Percentiles rank a stretch among this genome's conserved stretches.
Evolutionary conservation across 2,113 vertebrate genomes (phyloP).

Genomic region (Speoplatyrhinus poulsoni): DNA sequence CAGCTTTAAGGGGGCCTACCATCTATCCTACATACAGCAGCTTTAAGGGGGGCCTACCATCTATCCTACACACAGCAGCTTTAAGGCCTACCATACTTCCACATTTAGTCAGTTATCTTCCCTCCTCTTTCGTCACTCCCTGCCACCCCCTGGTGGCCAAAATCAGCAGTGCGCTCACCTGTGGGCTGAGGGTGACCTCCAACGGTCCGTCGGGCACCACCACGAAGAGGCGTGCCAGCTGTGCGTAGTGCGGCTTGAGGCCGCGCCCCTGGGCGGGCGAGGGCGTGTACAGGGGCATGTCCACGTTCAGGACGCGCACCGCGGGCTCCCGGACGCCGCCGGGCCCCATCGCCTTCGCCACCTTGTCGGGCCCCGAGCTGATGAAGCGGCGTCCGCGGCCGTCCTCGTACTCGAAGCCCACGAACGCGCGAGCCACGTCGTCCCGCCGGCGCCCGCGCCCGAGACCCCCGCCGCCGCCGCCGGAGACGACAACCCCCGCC

Average conservation of each 20-base stretch:
- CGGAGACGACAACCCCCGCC: too few species aligned
- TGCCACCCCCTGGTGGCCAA: not conserved
- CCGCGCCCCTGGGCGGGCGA: conserved; percentile 92
- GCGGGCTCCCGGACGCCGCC: conserved; percentile 93
- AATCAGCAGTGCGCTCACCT: conserved; percentile 76
- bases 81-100: not conserved
- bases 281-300: conserved; percentile 96
- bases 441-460: conserved; percentile 89
- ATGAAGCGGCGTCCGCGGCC: conserved; percentile 92
- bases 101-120: not conserved
- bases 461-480: conserved; percentile 82
- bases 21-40: too few species aligned
- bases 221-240: conserved; percentile 90
- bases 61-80: too few species aligned
- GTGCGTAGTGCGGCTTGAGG: conserved; percentile 92
- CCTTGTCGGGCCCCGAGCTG: conserved; percentile 93
- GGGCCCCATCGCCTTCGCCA: conserved; percentile 94
- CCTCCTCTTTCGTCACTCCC: not conserved
- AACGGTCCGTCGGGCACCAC: conserved; percentile 94
- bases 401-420: conserved; percentile 98
- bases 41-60: too few species aligned
- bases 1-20: too few species aligned
- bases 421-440: conserved; percentile 91
- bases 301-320: conserved; percentile 89
- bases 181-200: conserved; percentile 89